phyloP scores from a whole-genome alignment of 2,888 invertebrate genomes.

The Lasius fuliginosus region DNA sequence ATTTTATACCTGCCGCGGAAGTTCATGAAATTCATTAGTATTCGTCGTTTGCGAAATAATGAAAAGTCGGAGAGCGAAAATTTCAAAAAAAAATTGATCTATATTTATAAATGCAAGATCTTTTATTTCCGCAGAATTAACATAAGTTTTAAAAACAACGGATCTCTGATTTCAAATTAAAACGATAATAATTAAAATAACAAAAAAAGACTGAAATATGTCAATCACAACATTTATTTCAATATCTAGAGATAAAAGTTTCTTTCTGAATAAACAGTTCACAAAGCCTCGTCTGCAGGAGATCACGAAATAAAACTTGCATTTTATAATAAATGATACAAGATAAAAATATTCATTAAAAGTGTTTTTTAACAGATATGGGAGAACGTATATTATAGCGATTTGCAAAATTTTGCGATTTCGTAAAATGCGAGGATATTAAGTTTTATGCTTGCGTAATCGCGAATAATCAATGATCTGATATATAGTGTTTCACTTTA shows the following conservation, averaged over 20 bases:
- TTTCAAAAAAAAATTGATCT: background rate
- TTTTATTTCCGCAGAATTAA: background rate
- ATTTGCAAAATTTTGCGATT: too few species aligned
- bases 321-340: background rate
- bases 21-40: background rate
- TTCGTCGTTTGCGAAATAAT: background rate
- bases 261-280: background rate
- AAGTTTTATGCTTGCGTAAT: background rate
- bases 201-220: background rate
- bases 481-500: background rate
- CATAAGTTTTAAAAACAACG: background rate
- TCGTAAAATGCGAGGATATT: background rate
- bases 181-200: background rate
- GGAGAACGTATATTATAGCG: background rate
- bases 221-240: background rate
- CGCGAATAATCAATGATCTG: background rate
- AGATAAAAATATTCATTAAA: conserved; percentile 3
- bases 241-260: background rate
- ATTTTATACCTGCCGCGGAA: background rate
- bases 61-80: background rate
- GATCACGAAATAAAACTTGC: background rate
- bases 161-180: background rate
- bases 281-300: background rate
- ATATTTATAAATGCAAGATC: background rate
- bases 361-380: background rate